Percentiles rank a stretch among this genome's conserved stretches.
phyloP scores from a whole-genome alignment of 2,888 invertebrate species.

The Macrophya annulata region DNA sequence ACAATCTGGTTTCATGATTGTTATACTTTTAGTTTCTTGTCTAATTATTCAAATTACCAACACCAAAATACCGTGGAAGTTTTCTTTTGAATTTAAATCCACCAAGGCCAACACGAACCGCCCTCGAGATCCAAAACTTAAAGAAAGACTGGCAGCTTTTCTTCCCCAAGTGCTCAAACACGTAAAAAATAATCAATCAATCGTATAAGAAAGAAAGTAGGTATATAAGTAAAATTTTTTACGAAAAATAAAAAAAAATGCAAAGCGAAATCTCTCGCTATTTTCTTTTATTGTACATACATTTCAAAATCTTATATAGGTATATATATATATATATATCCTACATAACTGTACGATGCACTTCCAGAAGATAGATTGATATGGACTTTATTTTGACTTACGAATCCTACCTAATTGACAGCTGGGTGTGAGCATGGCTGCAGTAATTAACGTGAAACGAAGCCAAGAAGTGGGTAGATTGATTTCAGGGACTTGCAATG shows the following conservation, averaged over 20 bases:
- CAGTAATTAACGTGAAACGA: constrained; percentile 34
- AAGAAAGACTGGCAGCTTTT: background rate
- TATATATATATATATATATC: no score
- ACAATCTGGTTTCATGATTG: background rate
- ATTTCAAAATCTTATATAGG: background rate
- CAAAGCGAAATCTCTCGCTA: background rate
- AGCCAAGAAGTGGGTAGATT: constrained; percentile 35
- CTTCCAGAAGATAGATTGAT: background rate
- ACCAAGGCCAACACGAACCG: background rate
- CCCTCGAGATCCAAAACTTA: background rate
- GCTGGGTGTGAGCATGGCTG: background rate
- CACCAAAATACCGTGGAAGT: constrained; percentile 1
- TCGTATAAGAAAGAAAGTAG: background rate
- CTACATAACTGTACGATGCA: background rate
- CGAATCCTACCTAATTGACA: constrained; percentile 8
- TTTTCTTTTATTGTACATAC: background rate
- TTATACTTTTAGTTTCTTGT: background rate
- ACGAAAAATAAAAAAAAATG: background rate
- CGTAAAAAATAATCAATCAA: constrained; percentile 3
- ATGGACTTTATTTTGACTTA: background rate
- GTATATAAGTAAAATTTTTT: background rate
- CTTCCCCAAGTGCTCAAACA: background rate
- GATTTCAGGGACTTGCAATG: constrained; percentile 36
- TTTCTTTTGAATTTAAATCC: constrained; percentile 9
- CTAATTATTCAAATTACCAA: constrained; percentile 16